Evolutionary conservation across 37 sponge, comb jelly and placozoan species (phyloP).

Genomic region (Diacarnus erythraeanus): DNA sequence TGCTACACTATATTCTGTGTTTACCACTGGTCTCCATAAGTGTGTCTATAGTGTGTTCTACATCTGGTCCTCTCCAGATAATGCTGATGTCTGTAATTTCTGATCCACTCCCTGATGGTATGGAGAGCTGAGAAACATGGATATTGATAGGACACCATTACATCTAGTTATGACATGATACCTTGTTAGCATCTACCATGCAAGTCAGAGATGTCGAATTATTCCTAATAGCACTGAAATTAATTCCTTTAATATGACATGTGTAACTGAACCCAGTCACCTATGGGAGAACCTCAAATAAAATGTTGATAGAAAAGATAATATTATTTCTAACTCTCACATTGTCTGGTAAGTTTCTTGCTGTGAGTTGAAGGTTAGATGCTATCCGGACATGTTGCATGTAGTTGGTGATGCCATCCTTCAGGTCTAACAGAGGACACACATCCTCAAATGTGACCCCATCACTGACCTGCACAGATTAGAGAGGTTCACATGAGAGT

Average conservation of each 20-base stretch:
- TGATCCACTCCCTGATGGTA: not conserved
- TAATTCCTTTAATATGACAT: not conserved
- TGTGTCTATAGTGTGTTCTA: not conserved
- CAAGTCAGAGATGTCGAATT: slow-evolving; percentile 31
- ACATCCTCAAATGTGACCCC: slow-evolving; percentile 10
- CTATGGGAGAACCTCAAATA: too few species aligned
- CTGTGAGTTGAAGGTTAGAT: slow-evolving; percentile 11
- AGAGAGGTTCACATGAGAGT: not conserved
- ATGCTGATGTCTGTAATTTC: not conserved
- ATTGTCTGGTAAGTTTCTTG: slow-evolving; percentile 41
- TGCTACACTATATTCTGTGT: not conserved
- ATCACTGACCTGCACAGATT: not conserved
- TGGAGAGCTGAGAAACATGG: not conserved
- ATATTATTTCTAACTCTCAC: slow-evolving; percentile 5
- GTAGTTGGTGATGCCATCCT: slow-evolving; percentile 15
- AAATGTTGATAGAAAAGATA: not conserved
- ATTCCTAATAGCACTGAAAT: not conserved
- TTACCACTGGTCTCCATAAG: not conserved
- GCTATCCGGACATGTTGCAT: slow-evolving; percentile 21
- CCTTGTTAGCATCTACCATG: too few species aligned
- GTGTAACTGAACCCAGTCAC: slow-evolving; percentile 2
- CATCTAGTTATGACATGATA: not conserved
- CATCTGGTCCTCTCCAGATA: not conserved
- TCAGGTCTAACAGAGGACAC: slow-evolving; percentile 33
- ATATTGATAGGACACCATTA: too few species aligned